Base-by-base conservation (phyloP, 2,113 vertebrate species). In the Castor canadensis region DNA sequence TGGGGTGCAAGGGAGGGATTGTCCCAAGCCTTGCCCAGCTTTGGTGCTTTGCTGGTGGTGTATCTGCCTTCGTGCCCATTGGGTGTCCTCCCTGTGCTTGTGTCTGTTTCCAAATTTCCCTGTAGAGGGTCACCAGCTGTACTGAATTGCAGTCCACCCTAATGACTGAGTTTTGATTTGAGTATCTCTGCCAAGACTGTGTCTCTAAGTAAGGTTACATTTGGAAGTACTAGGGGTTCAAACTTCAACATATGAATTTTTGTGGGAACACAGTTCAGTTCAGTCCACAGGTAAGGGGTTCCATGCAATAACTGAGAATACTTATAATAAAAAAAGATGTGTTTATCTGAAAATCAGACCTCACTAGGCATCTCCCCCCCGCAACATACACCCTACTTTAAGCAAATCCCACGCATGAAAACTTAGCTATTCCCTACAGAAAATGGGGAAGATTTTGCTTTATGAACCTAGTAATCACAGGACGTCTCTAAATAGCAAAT, bases 51-150 rank as follows among this genome's bases (percentile, higher is more conserved):
- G 75, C 11, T 6, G 49, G 11, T 35, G 0, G 4, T 32, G 45
- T 26, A 38, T 60, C 32, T 32, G 45, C 24, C 13, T n/a, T 32
- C 82, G 5, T 35, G 26, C 3, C 28, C 54, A 5, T n/a, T 2
- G 0, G 38, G 16, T 4, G 1, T 13, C 26, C 17, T 13, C 62
- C 45, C 45, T 16, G 26, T 2, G 45, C 32, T 16, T 20, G 0
- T 0, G 15, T 64, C 3, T 4, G 58, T 2, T 6, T 13, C 28
- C 71, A 19, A 32, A 64, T 40, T 12, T n/a, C 16, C 40, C 47
- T 52, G n/a, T n/a, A n/a, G 16, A 1, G 38, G n/a, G 66, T 77
- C 20, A 52, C 32, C 13, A 17, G 43, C 19, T 30, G 49, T 24
- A 3, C 19, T 26, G 1, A 49, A 9, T 52, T 32, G n/a, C 35